phyloP scores from a whole-genome alignment of 2,113 vertebrate genomes.

The Xerus inauris region DNA sequence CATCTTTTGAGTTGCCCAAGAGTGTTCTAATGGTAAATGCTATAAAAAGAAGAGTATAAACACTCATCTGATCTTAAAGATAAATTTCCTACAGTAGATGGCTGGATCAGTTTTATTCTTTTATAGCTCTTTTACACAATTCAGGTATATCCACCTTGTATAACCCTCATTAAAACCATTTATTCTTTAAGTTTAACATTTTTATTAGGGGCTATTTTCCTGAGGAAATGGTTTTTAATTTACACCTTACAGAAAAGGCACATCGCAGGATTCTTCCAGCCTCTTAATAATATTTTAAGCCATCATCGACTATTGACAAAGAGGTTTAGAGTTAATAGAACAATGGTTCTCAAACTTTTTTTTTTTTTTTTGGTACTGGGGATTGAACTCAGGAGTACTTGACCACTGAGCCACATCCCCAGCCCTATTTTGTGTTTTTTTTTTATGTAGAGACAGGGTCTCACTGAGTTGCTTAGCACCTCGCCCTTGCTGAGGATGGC shows the following conservation, averaged over 20 bases:
- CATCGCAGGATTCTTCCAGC: not conserved
- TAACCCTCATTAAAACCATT: not conserved
- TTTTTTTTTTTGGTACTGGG: too few relatives aligned
- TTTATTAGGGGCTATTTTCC: not conserved
- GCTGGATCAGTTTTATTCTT: not conserved
- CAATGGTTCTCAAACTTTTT: not conserved
- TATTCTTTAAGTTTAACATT: conserved; percentile 3
- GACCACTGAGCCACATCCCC: too few relatives aligned
- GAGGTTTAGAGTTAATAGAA: not conserved
- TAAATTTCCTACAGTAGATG: not conserved
- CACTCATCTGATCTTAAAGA: conserved; percentile 1
- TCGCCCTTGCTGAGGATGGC: too few relatives aligned
- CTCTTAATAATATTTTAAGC: conserved; percentile 6
- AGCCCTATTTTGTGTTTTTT: too few relatives aligned
- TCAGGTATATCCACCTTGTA: not conserved
- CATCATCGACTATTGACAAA: not conserved
- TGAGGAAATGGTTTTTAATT: conserved; percentile 38
- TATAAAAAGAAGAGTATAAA: not conserved
- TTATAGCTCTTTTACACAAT: not conserved
- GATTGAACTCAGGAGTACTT: too few relatives aligned
- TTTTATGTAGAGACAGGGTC: too few relatives aligned
- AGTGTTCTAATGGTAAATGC: not conserved
- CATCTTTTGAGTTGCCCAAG: not conserved
- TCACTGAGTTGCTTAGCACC: too few relatives aligned
- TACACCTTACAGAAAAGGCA: not conserved